Evolutionary conservation across 2,113 vertebrate species (phyloP).

Genomic region (Psittacula cyanocephala): DNA sequence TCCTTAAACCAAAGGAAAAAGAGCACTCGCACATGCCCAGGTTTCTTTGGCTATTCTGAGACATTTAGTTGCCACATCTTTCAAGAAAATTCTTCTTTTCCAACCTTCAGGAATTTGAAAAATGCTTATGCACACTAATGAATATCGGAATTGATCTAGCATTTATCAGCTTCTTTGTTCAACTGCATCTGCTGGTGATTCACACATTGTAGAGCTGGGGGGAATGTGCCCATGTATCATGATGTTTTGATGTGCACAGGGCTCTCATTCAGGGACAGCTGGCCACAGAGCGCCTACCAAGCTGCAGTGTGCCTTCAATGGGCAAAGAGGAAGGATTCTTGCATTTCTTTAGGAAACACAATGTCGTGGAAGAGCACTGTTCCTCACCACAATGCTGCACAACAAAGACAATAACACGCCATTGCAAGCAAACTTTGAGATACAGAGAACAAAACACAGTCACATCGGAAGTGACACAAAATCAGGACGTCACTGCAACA

Average conservation of each 20-base stretch:
- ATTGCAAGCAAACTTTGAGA: neutral
- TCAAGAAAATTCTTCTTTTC: neutral
- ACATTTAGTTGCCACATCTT: neutral
- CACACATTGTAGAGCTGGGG: neutral
- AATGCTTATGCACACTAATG: neutral
- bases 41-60: neutral
- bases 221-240: too few relatives aligned
- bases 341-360: neutral
- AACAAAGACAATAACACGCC: neutral
- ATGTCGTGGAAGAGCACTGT: accelerated
- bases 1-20: neutral
- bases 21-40: neutral
- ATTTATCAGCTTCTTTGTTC: neutral
- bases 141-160: neutral
- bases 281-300: neutral
- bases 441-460: neutral
- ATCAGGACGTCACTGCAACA: neutral
- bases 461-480: accelerated
- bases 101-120: neutral
- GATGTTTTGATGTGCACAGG: neutral
- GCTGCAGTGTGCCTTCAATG: neutral
- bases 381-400: accelerated
- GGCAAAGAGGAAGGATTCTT: neutral
- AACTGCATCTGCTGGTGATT: neutral
- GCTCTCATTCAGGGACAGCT: neutral